These are phyloP conservation scores for Mermis nigrescens DNA, from an alignment of 2,888 invertebrate genomes.

Conservation along the genomic window DNA sequence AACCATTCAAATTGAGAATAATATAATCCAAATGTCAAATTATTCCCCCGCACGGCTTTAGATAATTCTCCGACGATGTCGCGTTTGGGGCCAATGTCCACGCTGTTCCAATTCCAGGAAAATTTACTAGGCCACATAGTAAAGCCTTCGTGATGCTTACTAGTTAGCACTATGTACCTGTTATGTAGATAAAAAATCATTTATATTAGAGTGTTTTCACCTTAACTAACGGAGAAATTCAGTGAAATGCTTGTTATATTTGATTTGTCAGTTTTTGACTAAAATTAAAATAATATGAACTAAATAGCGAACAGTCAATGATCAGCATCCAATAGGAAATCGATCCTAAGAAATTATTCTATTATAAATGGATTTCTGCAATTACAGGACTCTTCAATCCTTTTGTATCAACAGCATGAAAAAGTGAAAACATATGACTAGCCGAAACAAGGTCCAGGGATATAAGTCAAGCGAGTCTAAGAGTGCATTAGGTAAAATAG, in stretches of 20 bases:
- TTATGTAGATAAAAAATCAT: not conserved
- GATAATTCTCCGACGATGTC: slow-evolving; percentile 33
- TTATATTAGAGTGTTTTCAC: not conserved
- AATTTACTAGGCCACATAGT: slow-evolving; percentile 37
- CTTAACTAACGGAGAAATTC: no score
- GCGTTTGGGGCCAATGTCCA: slow-evolving; percentile 37
- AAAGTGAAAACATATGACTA: no score
- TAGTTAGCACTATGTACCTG: slow-evolving; percentile 38
- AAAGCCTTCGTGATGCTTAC: slow-evolving; percentile 40
- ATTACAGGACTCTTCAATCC: no score
- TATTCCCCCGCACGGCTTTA: slow-evolving; percentile 6
- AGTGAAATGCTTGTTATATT: not conserved
- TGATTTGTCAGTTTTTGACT: not conserved
- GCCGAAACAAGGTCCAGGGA: no score
- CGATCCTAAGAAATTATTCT: no score
- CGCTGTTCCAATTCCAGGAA: slow-evolving; percentile 38
- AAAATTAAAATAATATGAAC: no score
- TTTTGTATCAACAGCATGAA: no score
- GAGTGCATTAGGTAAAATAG: no score
- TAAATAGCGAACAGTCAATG: no score
- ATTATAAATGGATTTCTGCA: no score
- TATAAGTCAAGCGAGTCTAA: no score
- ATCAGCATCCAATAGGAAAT: no score
- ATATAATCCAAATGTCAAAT: slow-evolving; percentile 29
- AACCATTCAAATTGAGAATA: slow-evolving; percentile 31